These are phyloP conservation scores for Gymnoscopelus microlampas DNA, from an alignment of 2,797 vertebrate species.

Conservation along the genomic window DNA sequence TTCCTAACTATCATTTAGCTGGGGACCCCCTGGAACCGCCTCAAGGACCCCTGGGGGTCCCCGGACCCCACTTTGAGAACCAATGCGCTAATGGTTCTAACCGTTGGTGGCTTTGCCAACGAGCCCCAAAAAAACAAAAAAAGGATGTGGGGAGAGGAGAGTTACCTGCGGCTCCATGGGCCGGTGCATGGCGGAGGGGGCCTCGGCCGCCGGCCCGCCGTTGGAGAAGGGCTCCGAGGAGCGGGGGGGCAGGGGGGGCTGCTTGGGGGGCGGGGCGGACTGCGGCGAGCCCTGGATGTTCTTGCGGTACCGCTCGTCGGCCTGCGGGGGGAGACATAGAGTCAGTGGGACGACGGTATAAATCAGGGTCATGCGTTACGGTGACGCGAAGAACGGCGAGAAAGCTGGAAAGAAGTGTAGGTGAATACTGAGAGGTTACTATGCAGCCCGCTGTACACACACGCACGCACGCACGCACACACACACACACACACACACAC, in stretches of 20 bases:
- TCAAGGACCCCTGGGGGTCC: too few species aligned
- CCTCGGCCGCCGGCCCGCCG: constrained; percentile 87
- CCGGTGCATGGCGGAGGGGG: constrained; percentile 89
- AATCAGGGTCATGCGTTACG: too few species aligned
- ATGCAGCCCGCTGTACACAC: too few species aligned
- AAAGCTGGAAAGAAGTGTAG: too few species aligned
- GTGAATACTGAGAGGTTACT: too few species aligned
- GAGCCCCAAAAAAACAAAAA: neutral
- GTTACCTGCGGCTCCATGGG: constrained; percentile 97
- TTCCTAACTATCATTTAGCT: too few species aligned
- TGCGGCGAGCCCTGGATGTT: constrained; percentile 96
- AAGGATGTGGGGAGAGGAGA: neutral
- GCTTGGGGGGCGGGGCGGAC: constrained; percentile 93
- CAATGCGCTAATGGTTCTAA: too few species aligned
- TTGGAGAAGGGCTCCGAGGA: constrained; percentile 94
- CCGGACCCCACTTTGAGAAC: too few species aligned
- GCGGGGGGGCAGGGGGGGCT: constrained; percentile 93
- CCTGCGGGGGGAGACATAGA: constrained; percentile 73
- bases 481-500: neutral
- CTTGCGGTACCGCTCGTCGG: constrained; percentile 96
- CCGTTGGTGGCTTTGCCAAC: too few species aligned
- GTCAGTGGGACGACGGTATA: neutral
- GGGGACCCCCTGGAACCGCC: too few species aligned
- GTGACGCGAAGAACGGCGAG: too few species aligned
- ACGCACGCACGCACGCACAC: too few species aligned